These are phyloP conservation scores for Tridacna gigas DNA, from an alignment of 2,888 invertebrate species.

Conservation along the genomic window DNA sequence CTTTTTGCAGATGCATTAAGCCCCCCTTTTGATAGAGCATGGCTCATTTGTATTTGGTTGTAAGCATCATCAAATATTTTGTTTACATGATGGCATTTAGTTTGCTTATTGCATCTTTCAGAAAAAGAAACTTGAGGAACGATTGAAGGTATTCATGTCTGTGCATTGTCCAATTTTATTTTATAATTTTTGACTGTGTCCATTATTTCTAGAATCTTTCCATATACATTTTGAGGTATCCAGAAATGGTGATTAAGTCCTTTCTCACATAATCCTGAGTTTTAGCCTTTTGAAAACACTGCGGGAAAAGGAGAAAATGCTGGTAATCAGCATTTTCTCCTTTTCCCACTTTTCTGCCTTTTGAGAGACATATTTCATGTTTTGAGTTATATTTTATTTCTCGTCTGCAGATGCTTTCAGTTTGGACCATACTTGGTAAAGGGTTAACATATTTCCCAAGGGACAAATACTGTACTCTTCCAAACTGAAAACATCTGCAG, in stretches of 20 bases:
- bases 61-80: not conserved
- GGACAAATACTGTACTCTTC: not conserved
- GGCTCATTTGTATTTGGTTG: not conserved
- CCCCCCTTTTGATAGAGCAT: too few species aligned
- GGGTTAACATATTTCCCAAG: not conserved
- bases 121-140: constrained; percentile 18
- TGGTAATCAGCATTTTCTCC: not conserved
- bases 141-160: constrained; percentile 25
- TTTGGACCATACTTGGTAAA: not conserved
- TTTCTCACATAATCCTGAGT: too few species aligned
- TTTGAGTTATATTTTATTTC: too few species aligned
- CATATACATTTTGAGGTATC: not conserved
- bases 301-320: constrained; percentile 3
- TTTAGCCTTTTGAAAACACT: too few species aligned
- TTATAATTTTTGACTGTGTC: constrained; percentile 12
- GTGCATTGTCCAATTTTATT: constrained; percentile 4
- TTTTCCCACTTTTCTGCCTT: not conserved
- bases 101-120: not conserved
- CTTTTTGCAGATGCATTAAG: too few species aligned
- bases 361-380: too few species aligned
- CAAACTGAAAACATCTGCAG: too few species aligned
- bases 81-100: not conserved
- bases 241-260: not conserved
- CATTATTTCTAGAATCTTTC: not conserved
- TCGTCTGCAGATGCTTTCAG: not conserved